Evolutionary conservation across 1,140 invertebrate species (phyloP).

Genomic region (Patella vulgata): DNA sequence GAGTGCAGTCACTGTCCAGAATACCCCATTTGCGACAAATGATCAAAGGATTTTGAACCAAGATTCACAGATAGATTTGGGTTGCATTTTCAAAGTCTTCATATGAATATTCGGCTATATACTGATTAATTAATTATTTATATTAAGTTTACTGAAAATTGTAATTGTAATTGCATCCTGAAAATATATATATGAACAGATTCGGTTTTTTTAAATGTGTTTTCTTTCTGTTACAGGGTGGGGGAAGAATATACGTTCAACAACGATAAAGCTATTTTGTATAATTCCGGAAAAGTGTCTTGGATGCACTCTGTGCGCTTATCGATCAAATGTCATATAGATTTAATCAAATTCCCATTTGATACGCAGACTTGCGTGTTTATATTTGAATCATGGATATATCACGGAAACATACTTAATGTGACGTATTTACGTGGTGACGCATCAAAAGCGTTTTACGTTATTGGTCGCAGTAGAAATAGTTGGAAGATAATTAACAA

Average conservation of each 20-base stretch:
- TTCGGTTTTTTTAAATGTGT: too few species aligned
- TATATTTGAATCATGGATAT: conserved; percentile 99
- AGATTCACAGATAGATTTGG: too few species aligned
- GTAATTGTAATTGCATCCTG: too few species aligned
- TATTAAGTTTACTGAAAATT: too few species aligned
- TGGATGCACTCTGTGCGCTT: conserved; percentile 99
- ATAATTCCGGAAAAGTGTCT: conserved; percentile 89
- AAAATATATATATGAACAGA: too few species aligned
- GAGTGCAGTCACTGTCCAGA: too few species aligned
- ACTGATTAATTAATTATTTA: too few species aligned
- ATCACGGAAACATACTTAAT: conserved; percentile 94
- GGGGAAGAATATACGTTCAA: neutral
- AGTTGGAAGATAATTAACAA: conserved; percentile 92
- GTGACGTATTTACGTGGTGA: conserved; percentile 30
- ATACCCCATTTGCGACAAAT: too few species aligned
- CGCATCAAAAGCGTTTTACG: conserved; percentile 18
- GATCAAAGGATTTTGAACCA: too few species aligned
- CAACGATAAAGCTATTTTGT: too few species aligned
- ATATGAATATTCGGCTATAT: too few species aligned
- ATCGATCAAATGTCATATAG: conserved; percentile 98
- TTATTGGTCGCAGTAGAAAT: conserved; percentile 74
- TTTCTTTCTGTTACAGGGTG: neutral
- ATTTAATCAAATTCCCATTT: conserved; percentile 97
- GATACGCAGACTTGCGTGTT: conserved; percentile 94
- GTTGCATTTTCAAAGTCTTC: too few species aligned